Evolutionary conservation across 1,140 invertebrate genomes (phyloP).

Genomic region (Portunus trituberculatus): DNA sequence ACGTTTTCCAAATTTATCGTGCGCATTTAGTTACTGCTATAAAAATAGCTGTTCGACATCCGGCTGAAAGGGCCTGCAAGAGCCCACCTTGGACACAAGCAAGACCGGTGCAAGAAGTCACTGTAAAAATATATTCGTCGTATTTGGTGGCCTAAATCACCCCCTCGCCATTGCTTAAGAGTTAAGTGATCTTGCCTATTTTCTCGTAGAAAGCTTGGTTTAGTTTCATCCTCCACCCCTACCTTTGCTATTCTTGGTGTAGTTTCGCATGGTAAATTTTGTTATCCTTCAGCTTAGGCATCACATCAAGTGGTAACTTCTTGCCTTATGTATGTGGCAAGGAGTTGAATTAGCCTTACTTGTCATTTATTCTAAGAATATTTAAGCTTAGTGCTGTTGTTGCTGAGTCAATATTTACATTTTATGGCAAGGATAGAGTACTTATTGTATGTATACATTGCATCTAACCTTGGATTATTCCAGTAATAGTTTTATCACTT

Average conservation of each 20-base stretch:
- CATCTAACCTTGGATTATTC: no score
- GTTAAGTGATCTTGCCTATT: slow-evolving; percentile 4
- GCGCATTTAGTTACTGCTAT: neutral
- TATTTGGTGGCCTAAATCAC: slow-evolving; percentile 12
- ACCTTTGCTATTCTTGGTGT: slow-evolving; percentile 2
- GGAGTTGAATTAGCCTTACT: neutral
- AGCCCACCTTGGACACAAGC: neutral
- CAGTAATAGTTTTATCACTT: no score
- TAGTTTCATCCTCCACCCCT: slow-evolving; percentile 17
- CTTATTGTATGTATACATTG: no score
- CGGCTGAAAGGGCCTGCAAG: neutral
- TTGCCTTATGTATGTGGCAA: neutral
- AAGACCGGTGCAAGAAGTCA: neutral
- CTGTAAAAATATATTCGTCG: neutral
- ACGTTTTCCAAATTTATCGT: neutral
- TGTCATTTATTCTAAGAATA: neutral
- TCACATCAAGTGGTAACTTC: neutral
- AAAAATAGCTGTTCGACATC: neutral
- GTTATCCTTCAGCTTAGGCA: neutral
- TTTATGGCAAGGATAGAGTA: no score
- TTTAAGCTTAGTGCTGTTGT: slow-evolving; percentile 4
- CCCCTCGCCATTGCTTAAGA: slow-evolving; percentile 18
- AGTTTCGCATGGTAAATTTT: neutral
- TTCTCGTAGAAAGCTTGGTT: neutral
- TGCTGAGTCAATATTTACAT: neutral